phyloP scores from a whole-genome alignment of 2,888 invertebrate genomes.

The Leucoptera coffeella region DNA sequence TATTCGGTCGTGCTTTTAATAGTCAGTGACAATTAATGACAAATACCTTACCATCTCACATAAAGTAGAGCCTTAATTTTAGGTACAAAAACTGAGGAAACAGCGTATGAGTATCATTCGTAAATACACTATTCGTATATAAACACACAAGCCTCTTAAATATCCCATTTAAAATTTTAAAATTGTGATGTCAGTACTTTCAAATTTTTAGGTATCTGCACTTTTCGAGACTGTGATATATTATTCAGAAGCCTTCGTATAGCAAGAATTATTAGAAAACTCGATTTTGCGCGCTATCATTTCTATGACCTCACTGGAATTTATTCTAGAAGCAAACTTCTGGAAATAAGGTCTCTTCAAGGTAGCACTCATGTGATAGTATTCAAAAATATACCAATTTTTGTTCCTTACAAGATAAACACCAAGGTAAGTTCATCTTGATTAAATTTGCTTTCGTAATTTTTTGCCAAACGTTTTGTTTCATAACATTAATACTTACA shows the following conservation, averaged over 20 bases:
- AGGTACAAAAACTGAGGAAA: too few relatives aligned
- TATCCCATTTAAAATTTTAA: too few relatives aligned
- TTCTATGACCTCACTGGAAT: constrained; percentile 32
- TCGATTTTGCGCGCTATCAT: constrained; percentile 35
- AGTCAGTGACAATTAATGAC: too few relatives aligned
- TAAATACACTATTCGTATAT: too few relatives aligned
- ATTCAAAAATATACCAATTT: constrained; percentile 18
- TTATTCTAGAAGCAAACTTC: constrained; percentile 15
- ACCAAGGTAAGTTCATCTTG: constrained; percentile 19
- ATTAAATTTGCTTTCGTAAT: too few relatives aligned
- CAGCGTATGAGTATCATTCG: too few relatives aligned
- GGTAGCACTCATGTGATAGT: constrained; percentile 23
- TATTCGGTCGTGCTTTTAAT: too few relatives aligned
- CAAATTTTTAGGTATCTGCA: constrained; percentile 26
- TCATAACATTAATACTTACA: background rate
- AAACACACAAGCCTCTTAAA: too few relatives aligned
- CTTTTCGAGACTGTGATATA: constrained; percentile 30
- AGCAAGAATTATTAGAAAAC: constrained; percentile 24
- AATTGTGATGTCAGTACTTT: too few relatives aligned
- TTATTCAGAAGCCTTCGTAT: constrained; percentile 16
- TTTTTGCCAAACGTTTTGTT: background rate
- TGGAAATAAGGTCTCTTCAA: constrained; percentile 23
- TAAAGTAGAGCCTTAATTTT: too few relatives aligned
- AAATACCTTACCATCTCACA: too few relatives aligned
- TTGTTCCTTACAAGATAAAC: constrained; percentile 25